These are phyloP conservation scores for Clarias macrocephalus DNA, from an alignment of 2,113 vertebrate genomes.

Conservation along the genomic window DNA sequence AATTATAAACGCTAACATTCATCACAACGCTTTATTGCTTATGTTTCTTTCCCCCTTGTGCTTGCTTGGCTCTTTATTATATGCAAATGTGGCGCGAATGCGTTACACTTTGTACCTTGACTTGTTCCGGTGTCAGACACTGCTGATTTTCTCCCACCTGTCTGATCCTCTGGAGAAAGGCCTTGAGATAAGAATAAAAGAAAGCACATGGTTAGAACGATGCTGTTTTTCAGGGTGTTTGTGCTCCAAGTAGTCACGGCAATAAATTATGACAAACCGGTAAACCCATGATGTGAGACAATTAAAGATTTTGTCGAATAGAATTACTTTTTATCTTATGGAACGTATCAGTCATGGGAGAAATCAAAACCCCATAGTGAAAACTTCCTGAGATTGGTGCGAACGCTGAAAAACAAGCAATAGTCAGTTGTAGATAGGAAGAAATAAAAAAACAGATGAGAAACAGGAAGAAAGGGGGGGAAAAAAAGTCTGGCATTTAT, in stretches of 20 bases:
- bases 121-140: slow-evolving; percentile 91
- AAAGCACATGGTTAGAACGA: background rate
- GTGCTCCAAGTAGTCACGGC: background rate
- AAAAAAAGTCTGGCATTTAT: background rate
- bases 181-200: slow-evolving; percentile 67
- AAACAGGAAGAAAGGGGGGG: no score
- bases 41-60: background rate
- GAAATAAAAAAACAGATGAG: no score
- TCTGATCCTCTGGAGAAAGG: slow-evolving; percentile 90
- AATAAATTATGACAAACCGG: background rate
- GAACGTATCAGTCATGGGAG: background rate
- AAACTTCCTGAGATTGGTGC: background rate
- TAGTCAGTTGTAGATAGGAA: no score
- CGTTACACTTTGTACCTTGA: slow-evolving; percentile 79
- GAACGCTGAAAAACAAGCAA: background rate
- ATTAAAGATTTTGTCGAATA: background rate
- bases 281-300: background rate
- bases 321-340: background rate
- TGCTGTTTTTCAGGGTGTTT: background rate
- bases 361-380: no score
- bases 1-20: slow-evolving; percentile 35
- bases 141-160: slow-evolving; percentile 90
- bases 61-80: background rate
- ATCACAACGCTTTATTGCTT: slow-evolving; percentile 23
- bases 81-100: background rate